Evolutionary conservation across 30 jellyfish, hydroid and myxozoan species (phyloP), one percentile per base, ranked within the genome.

Genomic region (Cassiopea andromeda): DNA sequence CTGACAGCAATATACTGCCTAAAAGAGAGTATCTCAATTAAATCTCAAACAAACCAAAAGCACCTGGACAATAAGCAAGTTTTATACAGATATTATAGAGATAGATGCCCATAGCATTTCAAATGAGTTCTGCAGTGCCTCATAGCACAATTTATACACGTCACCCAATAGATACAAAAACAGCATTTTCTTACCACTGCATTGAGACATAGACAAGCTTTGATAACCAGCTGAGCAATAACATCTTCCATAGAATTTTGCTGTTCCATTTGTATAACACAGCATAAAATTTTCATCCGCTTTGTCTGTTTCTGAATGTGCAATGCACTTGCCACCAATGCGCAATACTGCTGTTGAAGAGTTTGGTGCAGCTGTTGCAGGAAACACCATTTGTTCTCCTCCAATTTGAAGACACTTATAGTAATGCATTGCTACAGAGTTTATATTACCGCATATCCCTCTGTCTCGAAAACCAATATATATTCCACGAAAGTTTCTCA

Each of bases 221-320:
- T 66, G 94, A 84, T 43, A 88, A 1, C 98, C 98, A 60, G 71
- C 38, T 71, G 75, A 57, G 80, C 98, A 93, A 14, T 73, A 60
- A 77, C 98, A 93, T 38, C 87, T 92, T 10, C 98, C 98, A 75
- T 19, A 82, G 1, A 83, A 72, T 38, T 0, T 48, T 15, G 80
- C 91, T 18, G 97, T 87, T 46, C 98, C 98, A 83, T 93, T 88
- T 13, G 81, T 16, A 72, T 43, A 87, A 50, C 98, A 93, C 3
- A 50, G 15, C 89, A 88, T 84, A 54, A 17, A 82, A 64, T 48
- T 78, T 13, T 69, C 64, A 15, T 8, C 88, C 0, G 78, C 43
- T 43, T 54, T 27, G 1, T 46, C 74, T 1, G 89, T 89, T 15
- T 77, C 73, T 4, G 95, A 73, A 71, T 78, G 69, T 13, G 72